phyloP scores from a whole-genome alignment of 2,797 vertebrate genomes.

The Carduelis carduelis region DNA sequence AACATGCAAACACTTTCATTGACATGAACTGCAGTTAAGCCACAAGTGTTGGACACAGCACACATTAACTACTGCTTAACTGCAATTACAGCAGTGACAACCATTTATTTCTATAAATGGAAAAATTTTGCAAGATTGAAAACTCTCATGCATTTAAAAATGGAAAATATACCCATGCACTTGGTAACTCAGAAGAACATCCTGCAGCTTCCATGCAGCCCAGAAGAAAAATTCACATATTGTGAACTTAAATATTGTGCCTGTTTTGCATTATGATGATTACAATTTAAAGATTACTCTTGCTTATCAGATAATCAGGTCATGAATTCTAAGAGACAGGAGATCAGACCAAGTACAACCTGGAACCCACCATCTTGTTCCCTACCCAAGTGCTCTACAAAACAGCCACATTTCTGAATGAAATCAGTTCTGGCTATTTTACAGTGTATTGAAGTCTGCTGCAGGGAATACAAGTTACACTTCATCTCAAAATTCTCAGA shows the following conservation, averaged over 20 bases:
- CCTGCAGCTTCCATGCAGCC: not conserved
- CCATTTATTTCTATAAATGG: not conserved
- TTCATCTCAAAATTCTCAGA: not conserved
- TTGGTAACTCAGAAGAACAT: not conserved
- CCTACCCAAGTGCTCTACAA: not conserved
- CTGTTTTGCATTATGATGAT: not conserved
- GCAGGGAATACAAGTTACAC: not conserved
- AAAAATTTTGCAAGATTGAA: not conserved
- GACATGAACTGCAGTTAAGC: not conserved
- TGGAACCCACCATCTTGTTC: not conserved
- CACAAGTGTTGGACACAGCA: not conserved
- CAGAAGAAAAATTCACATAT: not conserved
- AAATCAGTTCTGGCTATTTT: not conserved
- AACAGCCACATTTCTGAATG: not conserved
- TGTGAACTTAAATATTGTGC: not conserved
- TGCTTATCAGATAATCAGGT: not conserved
- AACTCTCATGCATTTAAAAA: not conserved
- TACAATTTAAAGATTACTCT: not conserved
- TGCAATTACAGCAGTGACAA: not conserved
- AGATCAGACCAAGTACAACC: not conserved
- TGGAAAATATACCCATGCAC: not conserved
- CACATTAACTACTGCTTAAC: not conserved
- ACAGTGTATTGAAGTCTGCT: not conserved
- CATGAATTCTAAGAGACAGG: not conserved
- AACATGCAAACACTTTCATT: not conserved